Evolutionary conservation across 2,888 invertebrate genomes (phyloP).

Genomic region (Epistrophella euchroma): DNA sequence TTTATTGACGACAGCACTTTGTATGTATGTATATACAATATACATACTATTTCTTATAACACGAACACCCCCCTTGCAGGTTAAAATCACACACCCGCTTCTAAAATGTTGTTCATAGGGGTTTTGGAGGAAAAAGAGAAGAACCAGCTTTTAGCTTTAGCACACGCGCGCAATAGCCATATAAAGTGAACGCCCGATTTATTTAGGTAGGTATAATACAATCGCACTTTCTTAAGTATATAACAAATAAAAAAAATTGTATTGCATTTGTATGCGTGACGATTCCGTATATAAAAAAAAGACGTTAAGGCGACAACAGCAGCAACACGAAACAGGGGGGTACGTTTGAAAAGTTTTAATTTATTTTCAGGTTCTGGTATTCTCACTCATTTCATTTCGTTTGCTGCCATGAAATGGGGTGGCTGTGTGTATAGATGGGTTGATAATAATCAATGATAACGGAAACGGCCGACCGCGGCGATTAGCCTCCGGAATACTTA

Average conservation of each 20-base stretch:
- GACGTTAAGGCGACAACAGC: conserved; percentile 18
- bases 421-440: conserved; percentile 67
- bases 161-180: conserved; percentile 75
- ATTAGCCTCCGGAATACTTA: conserved; percentile 63
- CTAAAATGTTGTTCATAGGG: conserved; percentile 8
- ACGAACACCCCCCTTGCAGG: conserved; percentile 48
- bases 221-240: conserved; percentile 49
- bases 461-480: conserved; percentile 68
- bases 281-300: conserved; percentile 12
- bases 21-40: not conserved
- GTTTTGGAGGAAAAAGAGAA: conserved; percentile 28
- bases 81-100: conserved; percentile 66
- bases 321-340: conserved; percentile 12
- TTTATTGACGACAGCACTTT: conserved; percentile 43
- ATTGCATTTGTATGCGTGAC: conserved; percentile 27
- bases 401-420: conserved; percentile 70
- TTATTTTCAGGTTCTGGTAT: conserved; percentile 69
- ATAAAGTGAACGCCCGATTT: conserved; percentile 76
- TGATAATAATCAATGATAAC: conserved; percentile 72
- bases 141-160: conserved; percentile 66
- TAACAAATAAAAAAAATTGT: conserved; percentile 48
- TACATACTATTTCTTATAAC: not conserved
- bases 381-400: conserved; percentile 71
- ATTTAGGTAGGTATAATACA: conserved; percentile 64
- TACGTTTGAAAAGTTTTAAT: conserved; percentile 56